Conservation (phyloP, 2,888 invertebrate genomes). For the Stomorhina lunata region DNA sequence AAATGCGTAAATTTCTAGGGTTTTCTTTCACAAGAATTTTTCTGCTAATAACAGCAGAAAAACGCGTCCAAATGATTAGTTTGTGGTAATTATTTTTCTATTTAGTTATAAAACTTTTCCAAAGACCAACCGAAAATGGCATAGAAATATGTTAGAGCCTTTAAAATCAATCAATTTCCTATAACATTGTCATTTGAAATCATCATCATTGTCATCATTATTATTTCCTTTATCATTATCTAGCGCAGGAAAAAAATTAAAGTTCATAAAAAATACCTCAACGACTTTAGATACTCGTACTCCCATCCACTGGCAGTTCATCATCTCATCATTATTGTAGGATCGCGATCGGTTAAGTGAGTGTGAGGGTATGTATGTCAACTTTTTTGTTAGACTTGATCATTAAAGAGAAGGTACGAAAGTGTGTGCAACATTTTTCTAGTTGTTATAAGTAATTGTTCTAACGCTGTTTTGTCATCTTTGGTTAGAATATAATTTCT, state of each 20-base stretch:
- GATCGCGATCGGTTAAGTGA: no score
- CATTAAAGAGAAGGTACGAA: constrained; percentile 32
- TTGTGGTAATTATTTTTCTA: constrained; percentile 40
- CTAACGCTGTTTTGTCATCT: constrained; percentile 67
- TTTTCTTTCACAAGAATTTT: not conserved
- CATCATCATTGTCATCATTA: constrained; percentile 44
- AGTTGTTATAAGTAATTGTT: constrained; percentile 66
- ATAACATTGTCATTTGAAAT: constrained; percentile 58
- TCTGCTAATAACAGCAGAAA: not conserved
- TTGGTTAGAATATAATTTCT: constrained; percentile 61
- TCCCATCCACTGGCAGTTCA: no score
- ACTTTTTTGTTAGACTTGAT: no score
- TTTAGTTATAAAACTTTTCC: no score
- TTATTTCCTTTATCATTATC: constrained; percentile 33
- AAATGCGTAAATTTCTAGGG: constrained; percentile 30
- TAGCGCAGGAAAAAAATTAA: not conserved
- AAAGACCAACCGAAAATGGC: constrained; percentile 20
- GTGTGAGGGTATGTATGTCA: not conserved
- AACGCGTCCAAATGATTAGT: constrained; percentile 5
- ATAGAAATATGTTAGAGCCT: constrained; percentile 44
- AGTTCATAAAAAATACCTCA: not conserved
- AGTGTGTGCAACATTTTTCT: constrained; percentile 65
- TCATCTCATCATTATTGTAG: constrained; percentile 54
- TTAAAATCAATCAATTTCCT: constrained; percentile 51
- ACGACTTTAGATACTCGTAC: not conserved